Percentiles rank a stretch among this genome's conserved stretches.
Conservation (phyloP, 1,140 invertebrate genomes). For the Hylaeus volcanicus region DNA sequence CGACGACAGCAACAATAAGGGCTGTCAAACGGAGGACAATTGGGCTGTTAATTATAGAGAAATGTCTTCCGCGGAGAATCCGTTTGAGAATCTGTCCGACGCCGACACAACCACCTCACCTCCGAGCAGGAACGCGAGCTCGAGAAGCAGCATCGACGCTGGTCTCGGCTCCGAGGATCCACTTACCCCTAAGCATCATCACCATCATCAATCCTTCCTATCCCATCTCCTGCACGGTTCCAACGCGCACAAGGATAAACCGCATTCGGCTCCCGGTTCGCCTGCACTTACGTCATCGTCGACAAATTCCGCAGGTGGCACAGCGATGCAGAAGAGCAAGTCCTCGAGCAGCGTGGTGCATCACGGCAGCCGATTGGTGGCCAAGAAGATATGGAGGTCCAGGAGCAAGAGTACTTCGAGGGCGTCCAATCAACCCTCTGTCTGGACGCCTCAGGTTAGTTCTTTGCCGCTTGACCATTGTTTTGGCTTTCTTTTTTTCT, state of each 20-base stretch:
- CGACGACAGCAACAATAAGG: slow-evolving; percentile 86
- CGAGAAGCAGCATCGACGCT: slow-evolving; percentile 81
- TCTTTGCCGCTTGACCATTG: background rate
- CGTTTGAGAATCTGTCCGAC: slow-evolving; percentile 75
- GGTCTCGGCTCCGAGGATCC: slow-evolving; percentile 76
- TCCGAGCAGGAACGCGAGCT: slow-evolving; percentile 80
- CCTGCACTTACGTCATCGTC: slow-evolving; percentile 79
- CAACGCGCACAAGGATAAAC: slow-evolving; percentile 80
- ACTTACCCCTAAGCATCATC: slow-evolving; percentile 80
- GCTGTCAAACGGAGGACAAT: slow-evolving; percentile 87
- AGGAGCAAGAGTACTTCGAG: slow-evolving; percentile 90
- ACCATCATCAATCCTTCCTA: slow-evolving; percentile 84
- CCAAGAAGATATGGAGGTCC: slow-evolving; percentile 90
- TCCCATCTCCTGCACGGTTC: slow-evolving; percentile 85
- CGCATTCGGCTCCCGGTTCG: slow-evolving; percentile 78
- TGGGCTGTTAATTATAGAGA: slow-evolving; percentile 83
- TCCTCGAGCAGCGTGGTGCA: slow-evolving; percentile 92
- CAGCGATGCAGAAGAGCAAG: slow-evolving; percentile 93
- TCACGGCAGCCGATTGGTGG: slow-evolving; percentile 85
- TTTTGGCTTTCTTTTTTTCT: background rate
- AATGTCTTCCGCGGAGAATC: slow-evolving; percentile 66
- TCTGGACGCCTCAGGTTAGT: slow-evolving; percentile 91
- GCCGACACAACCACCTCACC: slow-evolving; percentile 79
- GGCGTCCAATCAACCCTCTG: slow-evolving; percentile 78
- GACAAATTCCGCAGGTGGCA: slow-evolving; percentile 79